These are phyloP conservation scores for Tholera decimalis DNA, from an alignment of 2,888 invertebrate species.

Conservation along the genomic window DNA sequence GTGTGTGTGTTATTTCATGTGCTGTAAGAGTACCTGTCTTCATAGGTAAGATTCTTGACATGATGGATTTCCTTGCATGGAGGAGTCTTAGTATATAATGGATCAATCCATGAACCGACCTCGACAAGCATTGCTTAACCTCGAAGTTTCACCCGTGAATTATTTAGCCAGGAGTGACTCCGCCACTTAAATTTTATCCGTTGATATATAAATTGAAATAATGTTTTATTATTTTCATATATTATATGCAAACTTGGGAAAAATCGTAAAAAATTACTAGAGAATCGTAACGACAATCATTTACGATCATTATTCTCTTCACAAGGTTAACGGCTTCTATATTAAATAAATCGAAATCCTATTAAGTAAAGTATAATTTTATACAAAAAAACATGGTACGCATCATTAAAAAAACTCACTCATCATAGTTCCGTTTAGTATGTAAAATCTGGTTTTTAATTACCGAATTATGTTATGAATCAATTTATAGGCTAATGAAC, in stretches of 20 bases:
- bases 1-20: too few species aligned
- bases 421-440: constrained; percentile 23
- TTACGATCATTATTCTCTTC: neutral
- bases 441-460: neutral
- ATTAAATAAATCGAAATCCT: constrained; percentile 10
- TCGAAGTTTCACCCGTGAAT: too few species aligned
- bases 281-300: neutral
- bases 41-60: too few species aligned
- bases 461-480: constrained; percentile 1
- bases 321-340: constrained; percentile 30
- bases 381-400: neutral
- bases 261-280: neutral
- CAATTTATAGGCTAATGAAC: constrained; percentile 30
- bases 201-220: neutral
- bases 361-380: neutral
- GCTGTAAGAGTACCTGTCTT: too few species aligned
- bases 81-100: too few species aligned
- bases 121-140: too few species aligned
- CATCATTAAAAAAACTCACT: constrained; percentile 4
- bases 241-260: neutral
- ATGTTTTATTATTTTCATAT: neutral
- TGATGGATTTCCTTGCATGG: too few species aligned
- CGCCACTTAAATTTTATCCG: neutral
- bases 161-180: neutral
- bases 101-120: too few species aligned